Conservation (phyloP, 2,888 invertebrate genomes). For the Drosophila differens region DNA sequence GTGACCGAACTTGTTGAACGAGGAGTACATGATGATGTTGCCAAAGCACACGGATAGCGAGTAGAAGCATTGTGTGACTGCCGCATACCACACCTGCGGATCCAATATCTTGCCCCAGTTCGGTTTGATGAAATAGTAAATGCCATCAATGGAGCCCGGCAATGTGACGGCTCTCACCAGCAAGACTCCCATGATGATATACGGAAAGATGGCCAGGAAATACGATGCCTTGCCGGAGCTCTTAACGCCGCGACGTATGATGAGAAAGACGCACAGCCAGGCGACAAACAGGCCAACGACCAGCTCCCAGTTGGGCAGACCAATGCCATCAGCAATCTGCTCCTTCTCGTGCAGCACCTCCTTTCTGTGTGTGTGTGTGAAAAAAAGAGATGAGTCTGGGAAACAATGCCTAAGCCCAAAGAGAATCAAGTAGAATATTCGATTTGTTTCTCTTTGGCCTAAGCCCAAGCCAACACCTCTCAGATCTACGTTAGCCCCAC, state of each 20-base stretch:
- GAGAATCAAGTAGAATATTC: neutral
- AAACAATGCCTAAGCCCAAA: neutral
- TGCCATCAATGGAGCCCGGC: slow-evolving; percentile 88
- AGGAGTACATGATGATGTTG: slow-evolving; percentile 88
- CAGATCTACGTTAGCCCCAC: neutral
- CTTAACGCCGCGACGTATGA: slow-evolving; percentile 87
- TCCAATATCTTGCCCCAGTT: slow-evolving; percentile 88
- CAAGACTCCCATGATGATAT: slow-evolving; percentile 88
- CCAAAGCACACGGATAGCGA: slow-evolving; percentile 88
- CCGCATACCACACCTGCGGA: slow-evolving; percentile 88
- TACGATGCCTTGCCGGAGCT: slow-evolving; percentile 90
- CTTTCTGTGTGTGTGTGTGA: slow-evolving; percentile 81
- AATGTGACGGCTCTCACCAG: slow-evolving; percentile 88
- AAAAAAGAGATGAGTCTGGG: neutral
- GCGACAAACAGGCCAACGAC: slow-evolving; percentile 86
- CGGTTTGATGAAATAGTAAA: slow-evolving; percentile 88
- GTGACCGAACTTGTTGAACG: slow-evolving; percentile 88
- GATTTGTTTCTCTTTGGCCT: neutral
- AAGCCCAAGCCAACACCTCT: slow-evolving; percentile 36
- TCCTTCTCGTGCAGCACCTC: slow-evolving; percentile 86
- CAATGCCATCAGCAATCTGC: slow-evolving; percentile 86
- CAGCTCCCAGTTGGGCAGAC: slow-evolving; percentile 86
- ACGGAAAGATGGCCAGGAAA: slow-evolving; percentile 91
- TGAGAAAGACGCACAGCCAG: slow-evolving; percentile 86
- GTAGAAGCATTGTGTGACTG: slow-evolving; percentile 89